Base-by-base conservation (phyloP, 53 echinoderm and acorn worm species). In the Mesocentrotus franciscanus region DNA sequence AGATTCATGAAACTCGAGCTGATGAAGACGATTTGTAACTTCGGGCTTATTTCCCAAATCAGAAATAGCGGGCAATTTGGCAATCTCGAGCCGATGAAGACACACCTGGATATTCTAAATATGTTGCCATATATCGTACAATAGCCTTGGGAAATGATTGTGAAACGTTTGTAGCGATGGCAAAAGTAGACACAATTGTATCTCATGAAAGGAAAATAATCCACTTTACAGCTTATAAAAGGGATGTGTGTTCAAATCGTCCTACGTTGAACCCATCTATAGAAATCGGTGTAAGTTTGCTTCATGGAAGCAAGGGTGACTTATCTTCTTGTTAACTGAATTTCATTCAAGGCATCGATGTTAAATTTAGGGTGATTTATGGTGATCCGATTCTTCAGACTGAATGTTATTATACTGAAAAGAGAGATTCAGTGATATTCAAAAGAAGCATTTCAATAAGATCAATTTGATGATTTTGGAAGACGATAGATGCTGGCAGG, bases 281-380 rank as follows among this genome's bases (percentile, higher is more conserved):
- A 57, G 26, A 87, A 57, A 87, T 87, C 58, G 87, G 87, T 87
- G 87, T 87, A 57, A 87, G 58, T 58, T 87, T 87, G 32, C 18
- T 55, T 59, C 29, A 29, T 0, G 9, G 56, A 4, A 56, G 58
- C 9, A 20, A 32, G 66, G 49, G 49, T 24, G 58, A 24, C 59
- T 87, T 87, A 87, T 87, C 87, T 87, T 0, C 27, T 8, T n/a
- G 18, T 29, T 56, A 4, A 49, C 49, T 49, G 49, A 49, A 49
- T 49, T 49, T 49, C 13, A 27, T 84, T 84, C 58, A 58, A n/a
- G 59, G 57, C 87, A 87, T 87, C 58, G 0, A 12, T 29, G 26
- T 87, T 39, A 58, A 57, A n/a, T n/a, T 58, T 15, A 57, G 87
- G 58, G 13, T 87, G 87, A 87, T 87, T 57, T 87, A 87, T 58